Evolutionary conservation across 1,140 invertebrate genomes (phyloP).

Genomic region (Lucilia cuprina): DNA sequence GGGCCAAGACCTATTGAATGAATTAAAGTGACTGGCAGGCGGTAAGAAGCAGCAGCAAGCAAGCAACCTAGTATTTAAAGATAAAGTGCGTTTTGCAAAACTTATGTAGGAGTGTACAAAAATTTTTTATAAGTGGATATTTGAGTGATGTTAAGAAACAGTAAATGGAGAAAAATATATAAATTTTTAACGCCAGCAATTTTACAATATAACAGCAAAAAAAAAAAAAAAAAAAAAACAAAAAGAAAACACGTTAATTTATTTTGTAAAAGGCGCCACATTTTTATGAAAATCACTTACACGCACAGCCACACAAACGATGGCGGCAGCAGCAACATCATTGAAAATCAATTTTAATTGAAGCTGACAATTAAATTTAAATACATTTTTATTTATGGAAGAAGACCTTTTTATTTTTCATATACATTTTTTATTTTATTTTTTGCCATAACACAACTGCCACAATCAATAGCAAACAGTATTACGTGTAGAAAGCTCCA

Average conservation of each 20-base stretch:
- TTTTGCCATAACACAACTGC: background rate
- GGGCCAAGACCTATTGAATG: conserved; percentile 1
- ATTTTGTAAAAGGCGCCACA: conserved; percentile 47
- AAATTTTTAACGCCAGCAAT: background rate
- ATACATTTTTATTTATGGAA: conserved; percentile 33
- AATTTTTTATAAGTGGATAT: background rate
- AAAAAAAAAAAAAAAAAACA: background rate
- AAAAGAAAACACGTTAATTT: conserved; percentile 22
- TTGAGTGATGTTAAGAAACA: background rate
- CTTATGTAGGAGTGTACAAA: background rate
- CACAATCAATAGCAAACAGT: background rate
- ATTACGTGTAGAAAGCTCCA: background rate
- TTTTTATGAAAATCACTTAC: conserved; percentile 9
- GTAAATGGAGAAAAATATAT: background rate
- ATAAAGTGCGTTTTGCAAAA: background rate
- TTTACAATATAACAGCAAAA: no score
- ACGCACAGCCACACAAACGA: background rate
- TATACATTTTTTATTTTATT: no score
- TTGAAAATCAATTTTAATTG: conserved; percentile 60
- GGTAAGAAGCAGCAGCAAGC: no score
- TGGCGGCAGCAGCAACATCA: conserved; percentile 27
- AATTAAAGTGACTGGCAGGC: background rate
- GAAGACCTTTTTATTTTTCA: conserved; percentile 18
- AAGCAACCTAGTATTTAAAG: no score
- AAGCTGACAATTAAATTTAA: conserved; percentile 61